Conservation (phyloP, 1,140 invertebrate species). For the Fopius arisanus region DNA sequence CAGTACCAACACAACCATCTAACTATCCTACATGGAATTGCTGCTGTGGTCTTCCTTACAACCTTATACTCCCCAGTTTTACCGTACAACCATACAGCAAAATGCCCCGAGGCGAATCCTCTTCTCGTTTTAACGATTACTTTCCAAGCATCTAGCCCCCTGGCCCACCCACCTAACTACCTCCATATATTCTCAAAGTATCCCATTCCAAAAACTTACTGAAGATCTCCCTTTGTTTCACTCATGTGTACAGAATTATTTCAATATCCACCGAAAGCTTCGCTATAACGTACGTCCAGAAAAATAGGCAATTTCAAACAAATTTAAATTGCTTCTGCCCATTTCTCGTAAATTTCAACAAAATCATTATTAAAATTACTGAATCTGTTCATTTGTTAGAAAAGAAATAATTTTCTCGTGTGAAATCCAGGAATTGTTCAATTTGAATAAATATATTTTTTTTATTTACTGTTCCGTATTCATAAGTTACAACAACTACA, state of each 20-base stretch:
- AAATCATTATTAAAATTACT: no score
- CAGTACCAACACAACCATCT: slow-evolving; percentile 28
- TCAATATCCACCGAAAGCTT: neutral
- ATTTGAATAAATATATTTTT: no score
- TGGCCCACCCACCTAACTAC: neutral
- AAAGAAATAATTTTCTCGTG: no score
- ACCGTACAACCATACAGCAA: slow-evolving; percentile 28
- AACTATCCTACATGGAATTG: slow-evolving; percentile 49
- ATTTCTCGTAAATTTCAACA: no score
- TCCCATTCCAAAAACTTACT: neutral
- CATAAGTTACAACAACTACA: no score
- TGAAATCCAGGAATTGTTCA: no score
- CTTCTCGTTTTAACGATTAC: slow-evolving; percentile 30
- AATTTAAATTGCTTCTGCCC: no score
- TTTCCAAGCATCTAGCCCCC: neutral
- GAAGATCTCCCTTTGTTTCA: neutral
- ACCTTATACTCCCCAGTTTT: slow-evolving; percentile 30
- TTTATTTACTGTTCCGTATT: no score
- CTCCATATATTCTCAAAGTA: neutral
- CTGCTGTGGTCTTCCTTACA: slow-evolving; percentile 40
- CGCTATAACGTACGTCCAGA: no score
- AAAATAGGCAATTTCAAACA: no score
- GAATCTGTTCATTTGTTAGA: no score
- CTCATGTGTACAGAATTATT: neutral
- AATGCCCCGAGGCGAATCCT: slow-evolving; percentile 17